Evolutionary conservation across 2,888 invertebrate genomes (phyloP).

Genomic region (Synanthedon tipuliformis): DNA sequence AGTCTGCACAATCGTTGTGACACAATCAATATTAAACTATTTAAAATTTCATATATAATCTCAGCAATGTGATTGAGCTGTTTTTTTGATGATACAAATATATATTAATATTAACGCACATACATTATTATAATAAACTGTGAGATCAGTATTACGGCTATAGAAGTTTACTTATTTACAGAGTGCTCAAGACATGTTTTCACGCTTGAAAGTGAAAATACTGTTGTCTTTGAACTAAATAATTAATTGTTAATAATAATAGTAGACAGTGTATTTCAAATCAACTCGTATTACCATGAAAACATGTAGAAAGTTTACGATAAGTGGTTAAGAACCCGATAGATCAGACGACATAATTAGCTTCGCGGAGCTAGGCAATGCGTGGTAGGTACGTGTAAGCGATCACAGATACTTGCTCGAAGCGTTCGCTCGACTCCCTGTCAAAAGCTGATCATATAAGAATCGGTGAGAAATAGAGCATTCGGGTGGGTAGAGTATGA

Average conservation of each 20-base stretch:
- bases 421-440: conserved; percentile 51
- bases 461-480: background rate
- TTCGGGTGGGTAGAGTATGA: conserved; percentile 3
- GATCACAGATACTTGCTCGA: conserved; percentile 61
- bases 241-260: conserved; percentile 11
- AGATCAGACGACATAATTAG: conserved; percentile 45
- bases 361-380: conserved; percentile 66
- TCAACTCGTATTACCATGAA: conserved; percentile 28
- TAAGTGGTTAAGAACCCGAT: conserved; percentile 50
- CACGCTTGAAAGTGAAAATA: conserved; percentile 18
- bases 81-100: background rate
- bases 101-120: background rate
- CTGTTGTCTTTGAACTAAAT: conserved; percentile 6
- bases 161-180: conserved; percentile 47
- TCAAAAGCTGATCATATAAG: background rate
- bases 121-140: conserved; percentile 10
- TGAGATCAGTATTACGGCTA: conserved; percentile 27
- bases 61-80: background rate
- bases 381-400: conserved; percentile 68
- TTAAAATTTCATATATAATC: background rate
- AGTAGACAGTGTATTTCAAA: background rate
- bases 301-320: conserved; percentile 48
- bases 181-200: conserved; percentile 47
- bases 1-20: conserved; percentile 71
- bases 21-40: no score